phyloP scores from a whole-genome alignment of 2,888 invertebrate species.

The Drosophila neonasuta region DNA sequence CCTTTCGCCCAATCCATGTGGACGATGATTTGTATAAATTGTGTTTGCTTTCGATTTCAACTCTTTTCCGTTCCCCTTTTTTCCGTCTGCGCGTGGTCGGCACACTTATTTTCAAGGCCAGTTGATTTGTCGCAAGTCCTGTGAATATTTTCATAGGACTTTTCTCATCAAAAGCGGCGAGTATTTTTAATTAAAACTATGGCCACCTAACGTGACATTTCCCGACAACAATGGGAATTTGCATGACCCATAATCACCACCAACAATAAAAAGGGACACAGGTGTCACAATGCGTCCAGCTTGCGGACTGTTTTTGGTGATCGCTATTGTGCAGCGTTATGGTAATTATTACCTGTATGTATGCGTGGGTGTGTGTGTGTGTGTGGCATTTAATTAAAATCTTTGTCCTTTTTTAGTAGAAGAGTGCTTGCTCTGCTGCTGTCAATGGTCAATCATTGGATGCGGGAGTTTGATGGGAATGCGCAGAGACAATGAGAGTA shows the following conservation, averaged over 20 bases:
- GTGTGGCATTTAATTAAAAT: conserved; percentile 66
- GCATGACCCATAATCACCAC: conserved; percentile 33
- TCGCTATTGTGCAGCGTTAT: conserved; percentile 47
- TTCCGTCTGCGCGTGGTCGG: conserved; percentile 54
- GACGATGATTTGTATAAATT: conserved; percentile 47
- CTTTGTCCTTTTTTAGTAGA: conserved; percentile 7
- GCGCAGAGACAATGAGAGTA: background rate
- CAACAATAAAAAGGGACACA: conserved; percentile 35
- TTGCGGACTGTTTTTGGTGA: conserved; percentile 2
- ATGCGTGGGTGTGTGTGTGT: conserved; percentile 9
- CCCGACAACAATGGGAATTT: conserved; percentile 49
- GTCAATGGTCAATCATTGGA: conserved; percentile 17
- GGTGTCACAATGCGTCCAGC: conserved; percentile 35
- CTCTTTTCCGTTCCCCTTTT: conserved; percentile 36
- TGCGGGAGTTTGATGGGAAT: conserved; percentile 11
- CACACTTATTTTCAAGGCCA: conserved; percentile 10
- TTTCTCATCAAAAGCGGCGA: conserved; percentile 42
- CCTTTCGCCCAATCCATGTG: conserved; percentile 22
- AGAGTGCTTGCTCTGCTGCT: conserved; percentile 1
- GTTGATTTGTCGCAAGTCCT: conserved; percentile 7
- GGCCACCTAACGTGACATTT: conserved; percentile 38
- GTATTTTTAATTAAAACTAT: conserved; percentile 43
- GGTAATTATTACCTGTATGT: conserved; percentile 57
- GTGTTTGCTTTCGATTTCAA: conserved; percentile 41
- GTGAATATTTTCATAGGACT: conserved; percentile 52